Evolutionary conservation across 2,797 vertebrate species (phyloP).

Genomic region (Lithobates pipiens): DNA sequence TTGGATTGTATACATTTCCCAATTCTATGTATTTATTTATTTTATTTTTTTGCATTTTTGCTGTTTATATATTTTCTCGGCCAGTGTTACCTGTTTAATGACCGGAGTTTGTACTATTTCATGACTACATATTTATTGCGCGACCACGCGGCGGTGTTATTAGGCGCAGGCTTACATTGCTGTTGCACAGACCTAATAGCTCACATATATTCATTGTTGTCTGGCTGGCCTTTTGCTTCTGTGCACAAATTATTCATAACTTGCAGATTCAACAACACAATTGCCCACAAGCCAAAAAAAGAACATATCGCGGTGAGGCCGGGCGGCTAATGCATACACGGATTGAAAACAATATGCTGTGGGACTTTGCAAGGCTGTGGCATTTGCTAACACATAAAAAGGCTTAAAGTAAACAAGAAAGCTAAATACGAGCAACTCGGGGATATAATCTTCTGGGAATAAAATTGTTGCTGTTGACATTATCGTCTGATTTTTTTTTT

Average conservation of each 20-base stretch:
- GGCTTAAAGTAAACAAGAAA: not conserved
- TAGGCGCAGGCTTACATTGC: conserved; percentile 18
- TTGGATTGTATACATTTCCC: not conserved
- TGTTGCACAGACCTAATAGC: conserved; percentile 29
- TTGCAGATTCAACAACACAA: conserved; percentile 53
- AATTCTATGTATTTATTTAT: not conserved
- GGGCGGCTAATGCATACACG: conserved; percentile 14
- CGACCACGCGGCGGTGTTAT: conserved; percentile 27
- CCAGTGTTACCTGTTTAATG: conserved; percentile 41
- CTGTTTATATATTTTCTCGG: not conserved
- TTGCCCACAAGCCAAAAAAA: conserved; percentile 50
- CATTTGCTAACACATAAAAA: conserved; percentile 15
- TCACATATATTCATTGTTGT: conserved; percentile 51
- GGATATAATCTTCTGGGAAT: not conserved
- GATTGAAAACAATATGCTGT: conserved; percentile 25
- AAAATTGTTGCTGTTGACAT: not conserved
- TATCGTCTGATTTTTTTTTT: not conserved
- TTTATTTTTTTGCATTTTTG: not conserved
- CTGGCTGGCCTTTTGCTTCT: conserved; percentile 47
- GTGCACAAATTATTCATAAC: conserved; percentile 57
- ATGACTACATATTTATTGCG: conserved; percentile 51
- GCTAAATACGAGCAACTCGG: no score
- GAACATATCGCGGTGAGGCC: conserved; percentile 27
- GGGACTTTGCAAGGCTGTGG: conserved; percentile 19
- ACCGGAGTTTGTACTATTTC: conserved; percentile 41